These are phyloP conservation scores for Samia ricini DNA, from an alignment of 1,140 invertebrate genomes.

Conservation along the genomic window DNA sequence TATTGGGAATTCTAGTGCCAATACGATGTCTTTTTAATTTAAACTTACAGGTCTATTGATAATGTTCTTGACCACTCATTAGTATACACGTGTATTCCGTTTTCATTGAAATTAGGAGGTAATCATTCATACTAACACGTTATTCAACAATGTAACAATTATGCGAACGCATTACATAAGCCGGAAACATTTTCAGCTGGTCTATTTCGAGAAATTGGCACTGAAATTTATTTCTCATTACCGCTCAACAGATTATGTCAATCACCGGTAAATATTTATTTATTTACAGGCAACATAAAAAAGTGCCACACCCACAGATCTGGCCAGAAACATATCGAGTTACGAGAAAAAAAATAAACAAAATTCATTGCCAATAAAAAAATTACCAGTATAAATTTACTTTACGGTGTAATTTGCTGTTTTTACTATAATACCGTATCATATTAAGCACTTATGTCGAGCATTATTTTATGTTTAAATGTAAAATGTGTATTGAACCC, in stretches of 20 bases:
- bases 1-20: too few species aligned
- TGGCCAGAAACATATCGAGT: neutral
- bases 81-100: too few species aligned
- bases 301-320: conserved; percentile 16
- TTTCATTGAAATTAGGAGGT: too few species aligned
- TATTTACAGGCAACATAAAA: conserved; percentile 11
- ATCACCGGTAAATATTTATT: conserved; percentile 14
- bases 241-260: neutral
- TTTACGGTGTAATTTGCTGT: neutral
- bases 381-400: neutral
- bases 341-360: neutral
- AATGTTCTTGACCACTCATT: too few species aligned
- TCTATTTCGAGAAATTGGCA: conserved; percentile 16
- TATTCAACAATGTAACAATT: neutral
- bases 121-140: neutral
- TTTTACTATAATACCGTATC: neutral
- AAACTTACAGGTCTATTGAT: too few species aligned
- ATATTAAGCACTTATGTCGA: neutral
- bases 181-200: neutral
- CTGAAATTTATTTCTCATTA: conserved; percentile 18
- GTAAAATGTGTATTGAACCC: too few species aligned
- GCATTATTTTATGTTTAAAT: too few species aligned
- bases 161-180: neutral
- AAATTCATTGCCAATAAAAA: neutral
- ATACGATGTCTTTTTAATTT: too few species aligned